These are phyloP conservation scores for Chlorodrepanis virens DNA, from an alignment of 2,113 vertebrate genomes.

Conservation along the genomic window DNA sequence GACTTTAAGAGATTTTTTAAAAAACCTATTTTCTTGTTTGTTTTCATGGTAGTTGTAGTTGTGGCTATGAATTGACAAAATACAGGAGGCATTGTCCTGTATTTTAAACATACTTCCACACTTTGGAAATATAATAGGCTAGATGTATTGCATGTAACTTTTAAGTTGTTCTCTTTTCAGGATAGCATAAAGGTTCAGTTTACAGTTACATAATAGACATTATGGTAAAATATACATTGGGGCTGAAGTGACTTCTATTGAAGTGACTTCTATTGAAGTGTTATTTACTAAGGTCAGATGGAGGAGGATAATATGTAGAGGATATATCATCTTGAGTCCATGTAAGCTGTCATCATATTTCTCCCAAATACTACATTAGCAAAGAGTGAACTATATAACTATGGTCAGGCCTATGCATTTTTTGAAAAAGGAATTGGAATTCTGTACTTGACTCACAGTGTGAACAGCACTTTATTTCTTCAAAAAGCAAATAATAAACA, in stretches of 20 bases:
- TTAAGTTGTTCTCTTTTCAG: neutral
- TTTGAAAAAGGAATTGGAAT: slow-evolving; percentile 33
- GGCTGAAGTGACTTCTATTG: neutral
- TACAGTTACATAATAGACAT: neutral
- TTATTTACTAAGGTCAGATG: neutral
- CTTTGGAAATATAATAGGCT: neutral
- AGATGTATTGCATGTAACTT: neutral
- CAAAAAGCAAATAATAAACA: neutral
- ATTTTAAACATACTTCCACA: neutral
- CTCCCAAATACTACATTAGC: neutral
- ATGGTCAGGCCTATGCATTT: neutral
- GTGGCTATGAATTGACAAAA: neutral
- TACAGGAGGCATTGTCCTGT: neutral
- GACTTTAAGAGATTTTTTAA: neutral
- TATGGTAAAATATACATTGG: neutral
- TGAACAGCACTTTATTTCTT: neutral
- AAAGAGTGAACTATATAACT: neutral
- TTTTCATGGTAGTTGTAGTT: slow-evolving; percentile 9
- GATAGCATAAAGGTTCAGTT: neutral
- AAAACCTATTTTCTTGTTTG: neutral
- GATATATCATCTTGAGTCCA: neutral
- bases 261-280: neutral
- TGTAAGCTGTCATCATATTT: neutral
- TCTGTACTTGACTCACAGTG: neutral
- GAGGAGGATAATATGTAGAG: neutral